These are phyloP conservation scores for Ctena decussata DNA, from an alignment of 2,888 invertebrate species.

Conservation along the genomic window DNA sequence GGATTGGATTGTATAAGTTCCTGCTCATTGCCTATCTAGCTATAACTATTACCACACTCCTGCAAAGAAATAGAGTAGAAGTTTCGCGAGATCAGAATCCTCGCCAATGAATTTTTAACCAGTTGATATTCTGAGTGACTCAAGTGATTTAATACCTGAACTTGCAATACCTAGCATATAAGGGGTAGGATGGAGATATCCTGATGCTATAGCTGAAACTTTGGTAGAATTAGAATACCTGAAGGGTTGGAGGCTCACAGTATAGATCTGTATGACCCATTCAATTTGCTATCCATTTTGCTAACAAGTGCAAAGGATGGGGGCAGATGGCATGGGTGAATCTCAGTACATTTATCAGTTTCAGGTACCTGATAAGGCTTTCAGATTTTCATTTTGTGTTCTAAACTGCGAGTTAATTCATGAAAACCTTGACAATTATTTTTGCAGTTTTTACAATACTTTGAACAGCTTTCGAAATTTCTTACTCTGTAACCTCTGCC, in stretches of 20 bases:
- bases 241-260: slow-evolving; percentile 8
- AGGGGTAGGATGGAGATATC: slow-evolving; percentile 37
- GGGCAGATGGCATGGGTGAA: slow-evolving; percentile 36
- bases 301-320: slow-evolving; percentile 32
- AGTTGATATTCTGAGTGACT: slow-evolving; percentile 25
- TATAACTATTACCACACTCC: slow-evolving; percentile 24
- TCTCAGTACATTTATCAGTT: slow-evolving; percentile 31
- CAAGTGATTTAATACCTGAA: slow-evolving; percentile 16
- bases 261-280: slow-evolving; percentile 24
- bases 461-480: too few species aligned
- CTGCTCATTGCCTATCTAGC: too few species aligned
- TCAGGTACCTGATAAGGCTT: slow-evolving; percentile 39
- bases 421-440: background rate
- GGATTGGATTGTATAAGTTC: too few species aligned
- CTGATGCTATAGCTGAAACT: slow-evolving; percentile 24
- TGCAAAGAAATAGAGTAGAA: slow-evolving; percentile 4
- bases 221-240: slow-evolving; percentile 23
- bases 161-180: slow-evolving; percentile 28
- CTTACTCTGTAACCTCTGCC: too few species aligned
- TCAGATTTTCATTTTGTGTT: slow-evolving; percentile 43
- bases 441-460: too few species aligned
- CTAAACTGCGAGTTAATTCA: slow-evolving; percentile 29
- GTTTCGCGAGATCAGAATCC: background rate
- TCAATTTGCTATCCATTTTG: slow-evolving; percentile 9
- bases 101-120: slow-evolving; percentile 10